Base-by-base conservation (phyloP, 2,888 invertebrate species). In the Carterocephalus palaemon region DNA sequence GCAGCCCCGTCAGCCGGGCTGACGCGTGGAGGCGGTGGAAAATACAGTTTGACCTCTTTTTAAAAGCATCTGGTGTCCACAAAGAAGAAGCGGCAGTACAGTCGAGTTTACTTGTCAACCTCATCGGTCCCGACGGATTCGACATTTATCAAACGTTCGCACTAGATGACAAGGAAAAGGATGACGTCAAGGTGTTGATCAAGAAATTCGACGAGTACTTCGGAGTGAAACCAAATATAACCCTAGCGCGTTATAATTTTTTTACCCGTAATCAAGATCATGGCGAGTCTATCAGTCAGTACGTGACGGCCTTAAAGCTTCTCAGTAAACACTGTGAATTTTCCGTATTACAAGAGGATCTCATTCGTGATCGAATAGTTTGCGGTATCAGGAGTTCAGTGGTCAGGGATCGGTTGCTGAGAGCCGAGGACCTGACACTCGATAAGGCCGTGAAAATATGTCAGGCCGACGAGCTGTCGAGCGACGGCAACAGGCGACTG, bases 171-270 rank as follows among this genome's bases (percentile, higher is more conserved):
- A 23, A 47, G 34, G 41, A 47, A 16, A 20, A 31, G 3, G 53
- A 59, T 1, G 46, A 54, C 20, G 28, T 57, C 8, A 16, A 43
- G 1, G 42, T 31, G 7, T 12, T 60, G 4, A 5, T 52, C 5
- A 40, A 54, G 34, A 55, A 54, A 28, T 55, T 54, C 9, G 31
- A 58, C 17, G 16, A 39, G 0, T 37, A 59, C 41, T 61, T 61
- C 24, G 55, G 47, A 4, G 20, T 31, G 1, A 47, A 47, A 24
- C 4, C 15, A 4, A 36, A 36, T 15, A 24, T 36, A 7, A 36
- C 36, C 2, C 3, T 36, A 2, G n/a, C 32, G n/a, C 10, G 31
- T 7, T 38, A 37, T 12, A 13, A 34, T 54, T 57, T 38, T n/a
- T 57, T 57, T 28, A 53, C 52, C 3, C 31, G 58, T 5, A 42